These are phyloP conservation scores for Synergus umbraculus DNA, from an alignment of 2,888 invertebrate genomes.

Conservation along the genomic window DNA sequence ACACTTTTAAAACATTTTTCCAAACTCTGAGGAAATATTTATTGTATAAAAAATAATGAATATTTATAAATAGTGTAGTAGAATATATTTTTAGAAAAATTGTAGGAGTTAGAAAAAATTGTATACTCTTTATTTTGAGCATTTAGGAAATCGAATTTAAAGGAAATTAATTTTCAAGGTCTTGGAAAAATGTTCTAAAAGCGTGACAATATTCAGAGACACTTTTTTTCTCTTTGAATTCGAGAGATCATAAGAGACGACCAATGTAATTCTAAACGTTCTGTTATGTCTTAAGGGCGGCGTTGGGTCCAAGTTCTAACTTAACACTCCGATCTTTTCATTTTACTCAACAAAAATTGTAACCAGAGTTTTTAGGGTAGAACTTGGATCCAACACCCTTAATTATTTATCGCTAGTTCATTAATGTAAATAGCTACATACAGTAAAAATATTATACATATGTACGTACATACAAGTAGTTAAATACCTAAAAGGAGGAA, in stretches of 20 bases:
- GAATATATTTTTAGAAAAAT: too few species aligned
- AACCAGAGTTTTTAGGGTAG: too few species aligned
- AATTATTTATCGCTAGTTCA: constrained; percentile 59
- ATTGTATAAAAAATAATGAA: not conserved
- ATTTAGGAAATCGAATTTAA: constrained; percentile 18
- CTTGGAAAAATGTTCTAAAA: constrained; percentile 4
- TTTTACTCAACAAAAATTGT: too few species aligned
- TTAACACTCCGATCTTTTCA: too few species aligned
- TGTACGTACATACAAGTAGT: constrained; percentile 47
- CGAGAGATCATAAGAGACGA: constrained; percentile 42
- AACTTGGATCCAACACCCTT: too few species aligned
- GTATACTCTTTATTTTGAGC: too few species aligned
- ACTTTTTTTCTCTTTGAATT: constrained; percentile 6
- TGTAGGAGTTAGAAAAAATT: too few species aligned
- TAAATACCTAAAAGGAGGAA: constrained; percentile 1
- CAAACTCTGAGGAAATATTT: not conserved
- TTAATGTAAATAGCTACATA: constrained; percentile 59
- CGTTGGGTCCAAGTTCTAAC: too few species aligned
- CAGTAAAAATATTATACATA: constrained; percentile 47
- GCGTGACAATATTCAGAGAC: not conserved
- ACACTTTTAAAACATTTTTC: not conserved
- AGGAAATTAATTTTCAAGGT: not conserved
- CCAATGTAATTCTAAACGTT: constrained; percentile 48
- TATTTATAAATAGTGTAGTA: too few species aligned
- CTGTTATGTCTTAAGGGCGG: constrained; percentile 55